phyloP scores from a whole-genome alignment of 2,888 invertebrate species.

The Zhuqinia jingwanae region DNA sequence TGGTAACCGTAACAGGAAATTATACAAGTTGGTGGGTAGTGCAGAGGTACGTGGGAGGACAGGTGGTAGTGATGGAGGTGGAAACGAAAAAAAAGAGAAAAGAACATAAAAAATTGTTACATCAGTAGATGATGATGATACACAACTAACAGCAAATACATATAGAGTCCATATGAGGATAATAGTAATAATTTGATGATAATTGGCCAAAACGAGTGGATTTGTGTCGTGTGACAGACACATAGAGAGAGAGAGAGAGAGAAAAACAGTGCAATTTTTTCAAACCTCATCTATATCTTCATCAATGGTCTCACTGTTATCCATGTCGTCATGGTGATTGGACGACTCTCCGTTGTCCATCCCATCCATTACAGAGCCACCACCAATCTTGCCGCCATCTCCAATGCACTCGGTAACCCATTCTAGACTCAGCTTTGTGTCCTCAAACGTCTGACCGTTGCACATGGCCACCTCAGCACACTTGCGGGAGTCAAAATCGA shows the following conservation, averaged over 20 bases:
- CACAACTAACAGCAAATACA: neutral
- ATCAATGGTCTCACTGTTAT: slow-evolving; percentile 81
- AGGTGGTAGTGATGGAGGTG: slow-evolving; percentile 4
- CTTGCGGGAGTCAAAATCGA: slow-evolving; percentile 88
- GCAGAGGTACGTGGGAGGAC: neutral
- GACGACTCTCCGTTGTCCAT: slow-evolving; percentile 73
- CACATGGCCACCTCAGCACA: slow-evolving; percentile 90
- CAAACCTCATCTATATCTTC: slow-evolving; percentile 81
- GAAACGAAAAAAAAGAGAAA: neutral
- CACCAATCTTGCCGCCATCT: slow-evolving; percentile 50
- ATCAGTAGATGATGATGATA: too few relatives aligned
- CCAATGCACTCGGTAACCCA: slow-evolving; percentile 80
- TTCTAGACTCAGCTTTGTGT: slow-evolving; percentile 82
- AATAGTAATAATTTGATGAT: too few relatives aligned
- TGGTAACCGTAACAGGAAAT: too few relatives aligned
- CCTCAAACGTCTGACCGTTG: slow-evolving; percentile 89
- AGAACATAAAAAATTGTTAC: neutral
- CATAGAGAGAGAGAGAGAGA: neutral
- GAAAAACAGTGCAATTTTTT: slow-evolving; percentile 73
- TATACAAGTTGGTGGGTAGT: slow-evolving; percentile 5
- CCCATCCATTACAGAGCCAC: slow-evolving; percentile 31
- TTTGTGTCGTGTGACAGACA: neutral
- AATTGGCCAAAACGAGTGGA: neutral
- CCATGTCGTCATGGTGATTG: slow-evolving; percentile 81
- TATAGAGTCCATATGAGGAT: neutral